A percentile compares a stretch with the other conserved stretches of the same genome.
Evolutionary conservation across 2,797 vertebrate genomes (phyloP).

Genomic region (Melanogrammus aeglefinus): DNA sequence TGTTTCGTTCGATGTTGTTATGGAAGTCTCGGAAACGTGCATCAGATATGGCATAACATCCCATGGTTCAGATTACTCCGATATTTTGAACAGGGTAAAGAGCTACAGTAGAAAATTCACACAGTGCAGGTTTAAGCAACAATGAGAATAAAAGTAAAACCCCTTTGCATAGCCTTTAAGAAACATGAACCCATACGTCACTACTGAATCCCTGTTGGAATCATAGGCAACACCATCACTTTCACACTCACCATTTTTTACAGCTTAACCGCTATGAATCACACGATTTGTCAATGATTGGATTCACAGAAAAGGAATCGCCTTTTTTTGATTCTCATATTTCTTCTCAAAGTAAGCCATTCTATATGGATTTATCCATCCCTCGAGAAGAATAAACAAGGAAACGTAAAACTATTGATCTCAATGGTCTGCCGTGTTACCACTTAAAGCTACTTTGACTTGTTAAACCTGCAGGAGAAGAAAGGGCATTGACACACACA

Average conservation of each 20-base stretch:
- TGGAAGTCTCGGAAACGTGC: too few relatives aligned
- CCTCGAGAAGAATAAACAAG: too few relatives aligned
- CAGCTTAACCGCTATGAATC: too few relatives aligned
- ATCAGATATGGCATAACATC: too few relatives aligned
- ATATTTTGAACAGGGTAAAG: too few relatives aligned
- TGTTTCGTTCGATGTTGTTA: too few relatives aligned
- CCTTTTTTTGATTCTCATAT: background rate
- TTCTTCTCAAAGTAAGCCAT: background rate
- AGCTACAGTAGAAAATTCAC: background rate
- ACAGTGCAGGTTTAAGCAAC: too few relatives aligned
- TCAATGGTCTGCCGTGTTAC: too few relatives aligned
- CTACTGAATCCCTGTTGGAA: background rate
- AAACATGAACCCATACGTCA: background rate
- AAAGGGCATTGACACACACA: constrained; percentile 1
- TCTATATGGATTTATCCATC: background rate
- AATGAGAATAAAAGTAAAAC: background rate
- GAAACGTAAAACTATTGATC: too few relatives aligned
- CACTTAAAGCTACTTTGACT: background rate
- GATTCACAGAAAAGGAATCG: background rate
- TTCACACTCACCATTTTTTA: background rate
- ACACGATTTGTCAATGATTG: background rate
- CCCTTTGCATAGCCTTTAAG: background rate
- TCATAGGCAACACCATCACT: background rate
- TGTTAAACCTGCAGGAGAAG: background rate
- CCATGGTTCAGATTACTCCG: too few relatives aligned